These are phyloP conservation scores for Pollenia angustigena DNA, from an alignment of 2,888 invertebrate species.

Conservation along the genomic window DNA sequence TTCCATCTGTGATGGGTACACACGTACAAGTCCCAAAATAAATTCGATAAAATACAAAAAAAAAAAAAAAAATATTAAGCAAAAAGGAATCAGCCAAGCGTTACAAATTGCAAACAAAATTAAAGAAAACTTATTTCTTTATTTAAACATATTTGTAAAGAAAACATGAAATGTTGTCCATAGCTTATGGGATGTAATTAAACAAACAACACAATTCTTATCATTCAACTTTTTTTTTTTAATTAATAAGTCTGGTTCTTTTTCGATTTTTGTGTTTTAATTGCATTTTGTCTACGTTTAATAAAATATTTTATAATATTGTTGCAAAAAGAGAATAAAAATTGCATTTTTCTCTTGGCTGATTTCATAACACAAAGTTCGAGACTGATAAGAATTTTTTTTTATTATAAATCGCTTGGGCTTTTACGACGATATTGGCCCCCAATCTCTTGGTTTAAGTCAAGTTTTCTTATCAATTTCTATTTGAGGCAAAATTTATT, in stretches of 20 bases:
- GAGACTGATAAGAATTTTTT: slow-evolving; percentile 58
- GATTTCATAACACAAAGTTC: slow-evolving; percentile 66
- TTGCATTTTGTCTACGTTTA: slow-evolving; percentile 25
- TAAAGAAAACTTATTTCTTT: slow-evolving; percentile 14
- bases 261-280: slow-evolving; percentile 8
- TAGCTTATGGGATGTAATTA: slow-evolving; percentile 8
- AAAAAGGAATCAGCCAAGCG: slow-evolving; percentile 30
- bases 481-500: not conserved
- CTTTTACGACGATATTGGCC: slow-evolving; percentile 34
- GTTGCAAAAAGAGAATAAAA: slow-evolving; percentile 3
- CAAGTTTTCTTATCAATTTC: slow-evolving; percentile 13
- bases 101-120: slow-evolving; percentile 27
- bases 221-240: slow-evolving; percentile 17
- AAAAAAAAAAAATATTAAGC: slow-evolving; percentile 2
- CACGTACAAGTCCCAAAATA: slow-evolving; percentile 6
- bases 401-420: slow-evolving; percentile 27
- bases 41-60: not conserved
- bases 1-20: slow-evolving; percentile 5
- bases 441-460: slow-evolving; percentile 20
- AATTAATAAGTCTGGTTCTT: slow-evolving; percentile 14
- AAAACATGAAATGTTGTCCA: slow-evolving; percentile 4
- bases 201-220: slow-evolving; percentile 30
- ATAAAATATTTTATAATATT: not conserved
- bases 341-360: slow-evolving; percentile 61
- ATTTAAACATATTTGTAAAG: not conserved